Percentiles rank a stretch among this genome's conserved stretches.
Conservation (phyloP, 2,797 vertebrate genomes). For the Strix occidentalis region DNA sequence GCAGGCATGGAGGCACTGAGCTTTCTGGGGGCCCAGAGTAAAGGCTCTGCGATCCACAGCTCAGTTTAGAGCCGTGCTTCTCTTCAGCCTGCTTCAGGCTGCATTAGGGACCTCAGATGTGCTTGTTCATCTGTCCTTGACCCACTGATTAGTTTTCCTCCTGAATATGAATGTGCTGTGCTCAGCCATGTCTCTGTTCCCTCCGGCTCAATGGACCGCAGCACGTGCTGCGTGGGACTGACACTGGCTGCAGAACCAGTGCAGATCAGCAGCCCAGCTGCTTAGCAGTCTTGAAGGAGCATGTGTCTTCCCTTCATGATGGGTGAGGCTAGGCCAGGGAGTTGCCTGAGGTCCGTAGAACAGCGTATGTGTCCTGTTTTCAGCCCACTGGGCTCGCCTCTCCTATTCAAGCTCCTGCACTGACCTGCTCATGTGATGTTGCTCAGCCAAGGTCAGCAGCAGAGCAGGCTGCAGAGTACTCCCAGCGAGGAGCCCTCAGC, state of each 20-base stretch:
- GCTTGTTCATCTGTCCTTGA: not conserved
- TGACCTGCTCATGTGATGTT: too few species aligned
- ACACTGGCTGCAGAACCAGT: too few species aligned
- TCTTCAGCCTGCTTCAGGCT: not conserved
- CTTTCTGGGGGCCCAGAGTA: not conserved
- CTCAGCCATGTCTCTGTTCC: not conserved
- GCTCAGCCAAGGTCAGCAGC: too few species aligned
- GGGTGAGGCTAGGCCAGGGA: not conserved
- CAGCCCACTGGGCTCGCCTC: not conserved
- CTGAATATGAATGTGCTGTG: fast-evolving
- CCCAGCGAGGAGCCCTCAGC: not conserved
- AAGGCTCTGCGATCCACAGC: not conserved
- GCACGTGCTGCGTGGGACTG: fast-evolving
- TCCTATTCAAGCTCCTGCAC: not conserved
- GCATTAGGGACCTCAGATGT: too few species aligned
- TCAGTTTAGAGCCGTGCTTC: not conserved
- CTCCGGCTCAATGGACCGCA: fast-evolving
- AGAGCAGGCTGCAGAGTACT: not conserved
- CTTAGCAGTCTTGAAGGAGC: not conserved
- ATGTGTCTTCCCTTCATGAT: fast-evolving
- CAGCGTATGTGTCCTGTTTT: fast-evolving
- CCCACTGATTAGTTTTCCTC: not conserved
- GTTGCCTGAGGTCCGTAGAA: fast-evolving
- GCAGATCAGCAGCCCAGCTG: fast-evolving
- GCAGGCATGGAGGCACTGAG: not conserved